These are phyloP conservation scores for Leptogaster cylindrica DNA, from an alignment of 2,888 invertebrate species.

Conservation along the genomic window DNA sequence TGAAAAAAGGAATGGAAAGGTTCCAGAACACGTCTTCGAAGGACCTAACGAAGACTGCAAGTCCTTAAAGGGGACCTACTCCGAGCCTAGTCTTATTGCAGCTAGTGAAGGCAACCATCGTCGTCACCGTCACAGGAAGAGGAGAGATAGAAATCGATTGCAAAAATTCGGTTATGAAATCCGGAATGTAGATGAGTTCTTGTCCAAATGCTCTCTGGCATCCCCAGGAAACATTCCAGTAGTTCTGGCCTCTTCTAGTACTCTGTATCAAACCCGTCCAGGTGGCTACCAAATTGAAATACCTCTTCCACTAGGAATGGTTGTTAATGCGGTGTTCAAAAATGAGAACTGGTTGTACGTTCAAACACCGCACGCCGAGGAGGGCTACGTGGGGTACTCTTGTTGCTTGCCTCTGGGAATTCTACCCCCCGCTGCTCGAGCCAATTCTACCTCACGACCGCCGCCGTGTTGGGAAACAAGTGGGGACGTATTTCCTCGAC, in stretches of 20 bases:
- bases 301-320: constrained; percentile 78
- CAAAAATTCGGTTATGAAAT: constrained; percentile 78
- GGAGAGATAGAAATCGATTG: constrained; percentile 57
- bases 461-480: constrained; percentile 83
- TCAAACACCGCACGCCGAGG: constrained; percentile 83
- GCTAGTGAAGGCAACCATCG: constrained; percentile 58
- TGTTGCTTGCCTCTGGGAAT: constrained; percentile 81
- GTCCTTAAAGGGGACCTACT: constrained; percentile 58
- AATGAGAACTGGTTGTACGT: constrained; percentile 85
- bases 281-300: constrained; percentile 74
- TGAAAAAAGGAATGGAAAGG: constrained; percentile 40
- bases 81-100: constrained; percentile 59
- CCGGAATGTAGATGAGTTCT: constrained; percentile 77
- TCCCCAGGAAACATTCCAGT: constrained; percentile 86
- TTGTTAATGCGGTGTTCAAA: constrained; percentile 86
- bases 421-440: constrained; percentile 64
- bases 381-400: constrained; percentile 80
- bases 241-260: constrained; percentile 76
- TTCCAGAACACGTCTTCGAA: constrained; percentile 47
- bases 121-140: constrained; percentile 59
- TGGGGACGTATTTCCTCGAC: constrained; percentile 80
- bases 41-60: constrained; percentile 49
- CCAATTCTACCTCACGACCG: constrained; percentile 61
- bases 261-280: constrained; percentile 75
- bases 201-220: constrained; percentile 79